phyloP scores from a whole-genome alignment of 2,797 vertebrate species.

The Nyctalus aviator region DNA sequence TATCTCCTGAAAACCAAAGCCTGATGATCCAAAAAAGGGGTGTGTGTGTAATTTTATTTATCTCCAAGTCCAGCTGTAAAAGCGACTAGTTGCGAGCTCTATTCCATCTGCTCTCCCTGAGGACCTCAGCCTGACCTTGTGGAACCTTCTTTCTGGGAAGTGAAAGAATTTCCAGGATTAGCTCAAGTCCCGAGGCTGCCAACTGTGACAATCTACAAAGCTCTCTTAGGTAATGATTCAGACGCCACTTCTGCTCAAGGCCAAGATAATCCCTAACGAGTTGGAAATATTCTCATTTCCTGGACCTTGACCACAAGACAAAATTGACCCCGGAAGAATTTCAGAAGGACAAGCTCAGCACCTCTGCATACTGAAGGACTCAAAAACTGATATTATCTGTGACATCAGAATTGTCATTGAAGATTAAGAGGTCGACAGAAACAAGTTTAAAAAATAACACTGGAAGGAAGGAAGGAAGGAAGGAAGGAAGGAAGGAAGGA shows the following conservation, averaged over 20 bases:
- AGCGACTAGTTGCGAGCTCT: conserved; percentile 72
- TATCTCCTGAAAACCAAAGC: conserved; percentile 70
- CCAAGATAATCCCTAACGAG: conserved; percentile 71
- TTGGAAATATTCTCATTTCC: conserved; percentile 73
- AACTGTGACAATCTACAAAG: conserved; percentile 81
- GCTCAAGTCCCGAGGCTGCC: conserved; percentile 80
- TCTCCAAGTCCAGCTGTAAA: conserved; percentile 76
- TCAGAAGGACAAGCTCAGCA: conserved; percentile 53
- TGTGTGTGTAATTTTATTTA: conserved; percentile 71
- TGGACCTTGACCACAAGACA: conserved; percentile 52
- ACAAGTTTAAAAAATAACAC: conserved; percentile 48
- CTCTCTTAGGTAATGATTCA: conserved; percentile 84
- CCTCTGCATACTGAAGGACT: conserved; percentile 31
- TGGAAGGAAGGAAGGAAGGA: background rate
- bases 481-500: too few relatives aligned
- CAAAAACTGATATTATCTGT: conserved; percentile 23
- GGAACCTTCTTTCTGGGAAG: conserved; percentile 84
- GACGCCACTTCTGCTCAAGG: conserved; percentile 73
- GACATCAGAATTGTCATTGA: conserved; percentile 49
- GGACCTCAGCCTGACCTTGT: conserved; percentile 81
- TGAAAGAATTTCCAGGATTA: conserved; percentile 85
- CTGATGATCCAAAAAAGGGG: conserved; percentile 48
- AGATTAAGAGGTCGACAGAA: conserved; percentile 61
- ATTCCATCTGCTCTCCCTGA: conserved; percentile 79
- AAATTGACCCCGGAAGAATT: conserved; percentile 66